These are phyloP conservation scores for Agrenia bidenticulata DNA, from an alignment of 2,888 invertebrate species.

Conservation along the genomic window DNA sequence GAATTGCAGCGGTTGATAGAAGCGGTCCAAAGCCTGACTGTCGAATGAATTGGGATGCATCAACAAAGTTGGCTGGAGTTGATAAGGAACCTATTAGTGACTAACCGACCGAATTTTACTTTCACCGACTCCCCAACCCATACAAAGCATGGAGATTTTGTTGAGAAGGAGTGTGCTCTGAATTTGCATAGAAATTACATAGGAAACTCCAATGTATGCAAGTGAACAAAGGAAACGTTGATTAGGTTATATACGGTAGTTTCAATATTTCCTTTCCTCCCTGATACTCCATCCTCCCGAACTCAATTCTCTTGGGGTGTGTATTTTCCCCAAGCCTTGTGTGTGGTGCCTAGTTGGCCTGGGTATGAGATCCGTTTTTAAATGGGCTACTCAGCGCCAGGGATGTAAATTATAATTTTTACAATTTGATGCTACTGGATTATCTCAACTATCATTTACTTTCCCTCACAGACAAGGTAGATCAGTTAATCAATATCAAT, in stretches of 20 bases:
- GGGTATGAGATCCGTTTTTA: too few relatives aligned
- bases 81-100: conserved; percentile 6
- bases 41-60: not conserved
- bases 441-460: too few relatives aligned
- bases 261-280: conserved; percentile 5
- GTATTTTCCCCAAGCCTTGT: too few relatives aligned
- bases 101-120: not conserved
- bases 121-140: not conserved
- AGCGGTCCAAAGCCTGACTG: not conserved
- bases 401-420: too few relatives aligned
- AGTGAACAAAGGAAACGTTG: conserved; percentile 6
- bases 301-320: conserved; percentile 2
- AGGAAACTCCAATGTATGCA: not conserved
- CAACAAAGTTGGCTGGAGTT: conserved; percentile 8
- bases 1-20: not conserved
- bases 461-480: too few relatives aligned
- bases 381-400: too few relatives aligned
- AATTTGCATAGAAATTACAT: conserved; percentile 10
- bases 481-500: too few relatives aligned
- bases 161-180: not conserved
- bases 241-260: conserved; percentile 6
- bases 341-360: too few relatives aligned
- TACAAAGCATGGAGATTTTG: not conserved
- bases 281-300: not conserved
- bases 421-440: too few relatives aligned